Percentiles rank a stretch among this genome's conserved stretches.
Evolutionary conservation across 2,113 vertebrate species (phyloP).

Genomic region (Mormyrus lacerda): DNA sequence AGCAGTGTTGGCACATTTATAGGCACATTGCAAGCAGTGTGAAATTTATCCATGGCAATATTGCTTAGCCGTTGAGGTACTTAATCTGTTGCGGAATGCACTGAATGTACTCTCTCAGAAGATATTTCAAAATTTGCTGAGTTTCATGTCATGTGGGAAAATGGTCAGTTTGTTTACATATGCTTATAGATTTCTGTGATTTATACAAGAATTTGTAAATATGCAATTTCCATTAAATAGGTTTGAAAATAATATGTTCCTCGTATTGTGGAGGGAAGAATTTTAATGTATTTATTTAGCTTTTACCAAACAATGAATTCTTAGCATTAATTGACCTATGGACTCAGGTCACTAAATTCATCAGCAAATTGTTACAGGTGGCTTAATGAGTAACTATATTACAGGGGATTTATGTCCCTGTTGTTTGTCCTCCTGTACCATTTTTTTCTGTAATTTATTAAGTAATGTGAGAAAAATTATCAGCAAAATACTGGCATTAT

Average conservation of each 20-base stretch:
- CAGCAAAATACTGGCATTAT: background rate
- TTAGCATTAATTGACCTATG: background rate
- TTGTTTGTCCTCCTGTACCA: background rate
- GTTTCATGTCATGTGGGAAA: background rate
- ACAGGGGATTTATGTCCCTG: background rate
- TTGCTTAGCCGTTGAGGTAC: background rate
- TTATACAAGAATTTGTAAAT: background rate
- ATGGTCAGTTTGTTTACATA: background rate
- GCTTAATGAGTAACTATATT: background rate
- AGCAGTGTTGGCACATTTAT: background rate
- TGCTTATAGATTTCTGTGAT: background rate
- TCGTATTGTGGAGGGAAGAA: background rate
- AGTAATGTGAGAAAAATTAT: background rate
- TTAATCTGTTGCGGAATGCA: background rate
- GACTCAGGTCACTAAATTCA: background rate
- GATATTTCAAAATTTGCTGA: background rate
- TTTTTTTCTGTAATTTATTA: background rate
- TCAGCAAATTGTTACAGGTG: background rate
- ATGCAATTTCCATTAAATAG: background rate
- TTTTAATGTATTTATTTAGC: background rate
- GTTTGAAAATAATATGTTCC: background rate
- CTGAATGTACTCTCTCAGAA: background rate
- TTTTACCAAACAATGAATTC: background rate
- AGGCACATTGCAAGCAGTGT: background rate
- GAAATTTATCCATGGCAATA: background rate